These are phyloP conservation scores for Drosophila engyochracea DNA, from an alignment of 2,888 invertebrate species.

Conservation along the genomic window DNA sequence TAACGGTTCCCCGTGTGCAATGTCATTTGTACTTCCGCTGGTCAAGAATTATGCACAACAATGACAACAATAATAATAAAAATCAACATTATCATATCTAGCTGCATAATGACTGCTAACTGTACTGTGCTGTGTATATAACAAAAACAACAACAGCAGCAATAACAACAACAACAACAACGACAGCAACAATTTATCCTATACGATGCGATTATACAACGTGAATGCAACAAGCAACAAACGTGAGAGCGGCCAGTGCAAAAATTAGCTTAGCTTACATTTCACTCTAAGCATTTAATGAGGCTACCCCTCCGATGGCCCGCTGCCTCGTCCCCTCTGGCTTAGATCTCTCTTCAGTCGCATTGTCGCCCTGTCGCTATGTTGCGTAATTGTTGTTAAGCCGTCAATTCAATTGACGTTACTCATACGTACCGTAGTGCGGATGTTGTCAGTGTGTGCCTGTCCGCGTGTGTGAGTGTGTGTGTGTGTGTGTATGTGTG, in stretches of 20 bases:
- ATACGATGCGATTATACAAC: slow-evolving; percentile 36
- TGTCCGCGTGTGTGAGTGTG: neutral
- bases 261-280: slow-evolving; percentile 58
- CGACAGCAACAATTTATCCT: slow-evolving; percentile 24
- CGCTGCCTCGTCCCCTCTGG: neutral
- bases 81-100: slow-evolving; percentile 14
- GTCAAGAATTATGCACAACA: slow-evolving; percentile 21
- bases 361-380: slow-evolving; percentile 37
- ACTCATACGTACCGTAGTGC: slow-evolving; percentile 70
- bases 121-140: slow-evolving; percentile 10
- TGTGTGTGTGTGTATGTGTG: too few relatives aligned
- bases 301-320: slow-evolving; percentile 24
- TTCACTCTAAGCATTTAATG: slow-evolving; percentile 58
- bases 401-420: slow-evolving; percentile 75
- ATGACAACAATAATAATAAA: slow-evolving; percentile 7
- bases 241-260: slow-evolving; percentile 43
- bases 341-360: neutral
- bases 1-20: slow-evolving; percentile 14
- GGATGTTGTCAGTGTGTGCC: slow-evolving; percentile 44
- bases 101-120: slow-evolving; percentile 30
- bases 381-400: slow-evolving; percentile 71
- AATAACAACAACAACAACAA: slow-evolving; percentile 12
- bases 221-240: slow-evolving; percentile 23
- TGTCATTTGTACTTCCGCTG: slow-evolving; percentile 37
- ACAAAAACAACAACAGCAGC: neutral